Conservation (phyloP, 1,140 invertebrate genomes). For the Camponotus floridanus region DNA sequence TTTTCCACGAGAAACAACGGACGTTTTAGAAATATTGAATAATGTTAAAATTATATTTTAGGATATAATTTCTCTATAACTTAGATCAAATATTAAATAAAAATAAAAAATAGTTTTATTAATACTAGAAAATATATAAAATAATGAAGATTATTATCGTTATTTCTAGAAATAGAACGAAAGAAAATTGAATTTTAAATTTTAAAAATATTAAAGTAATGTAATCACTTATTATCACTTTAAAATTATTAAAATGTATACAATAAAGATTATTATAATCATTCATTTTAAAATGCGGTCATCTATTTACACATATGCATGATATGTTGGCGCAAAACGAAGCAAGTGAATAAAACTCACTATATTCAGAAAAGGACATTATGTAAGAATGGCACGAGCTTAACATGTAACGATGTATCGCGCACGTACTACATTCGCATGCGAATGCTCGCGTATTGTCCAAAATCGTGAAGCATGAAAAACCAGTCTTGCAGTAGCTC, state of each 20-base stretch:
- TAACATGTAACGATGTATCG: slow-evolving; percentile 63
- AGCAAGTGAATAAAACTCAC: slow-evolving; percentile 47
- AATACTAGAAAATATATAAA: not conserved
- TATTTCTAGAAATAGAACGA: not conserved
- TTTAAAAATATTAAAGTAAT: no score
- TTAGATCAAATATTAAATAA: not conserved
- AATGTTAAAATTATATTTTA: not conserved
- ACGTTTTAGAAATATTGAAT: not conserved
- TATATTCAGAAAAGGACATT: slow-evolving; percentile 53
- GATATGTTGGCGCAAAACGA: not conserved
- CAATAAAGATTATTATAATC: not conserved
- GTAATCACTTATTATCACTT: no score
- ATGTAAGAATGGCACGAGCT: slow-evolving; percentile 50
- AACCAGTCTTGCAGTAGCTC: slow-evolving; percentile 75
- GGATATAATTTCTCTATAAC: no score
- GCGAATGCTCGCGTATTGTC: slow-evolving; percentile 67
- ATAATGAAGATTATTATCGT: not conserved
- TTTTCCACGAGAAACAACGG: not conserved
- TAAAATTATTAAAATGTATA: not conserved
- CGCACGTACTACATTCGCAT: slow-evolving; percentile 63
- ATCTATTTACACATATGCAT: not conserved
- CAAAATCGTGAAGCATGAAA: slow-evolving; percentile 74
- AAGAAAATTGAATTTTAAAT: no score
- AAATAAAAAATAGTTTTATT: slow-evolving; percentile 16
- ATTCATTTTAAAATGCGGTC: not conserved